A percentile compares a stretch with the other conserved stretches of the same genome.
Conservation (phyloP, 2,888 invertebrate genomes). For the Philhelius pedissequus region DNA sequence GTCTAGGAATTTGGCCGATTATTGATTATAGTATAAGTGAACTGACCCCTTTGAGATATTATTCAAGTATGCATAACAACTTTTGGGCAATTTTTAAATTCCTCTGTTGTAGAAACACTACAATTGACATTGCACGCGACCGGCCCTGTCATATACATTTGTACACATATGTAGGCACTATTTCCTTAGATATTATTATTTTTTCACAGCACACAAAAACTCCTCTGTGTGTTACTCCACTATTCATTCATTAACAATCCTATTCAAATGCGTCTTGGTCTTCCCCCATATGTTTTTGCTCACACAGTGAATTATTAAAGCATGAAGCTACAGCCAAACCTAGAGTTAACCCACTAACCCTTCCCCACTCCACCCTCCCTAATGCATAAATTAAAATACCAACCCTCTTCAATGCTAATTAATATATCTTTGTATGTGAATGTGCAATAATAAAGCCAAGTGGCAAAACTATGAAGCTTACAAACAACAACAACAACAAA, state of each 20-base stretch:
- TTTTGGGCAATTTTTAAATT: too few relatives aligned
- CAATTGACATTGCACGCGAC: too few relatives aligned
- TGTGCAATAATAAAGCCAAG: neutral
- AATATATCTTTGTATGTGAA: neutral
- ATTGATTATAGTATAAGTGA: too few relatives aligned
- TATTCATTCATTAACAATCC: neutral
- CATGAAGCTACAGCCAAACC: slow-evolving; percentile 8
- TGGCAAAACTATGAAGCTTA: neutral
- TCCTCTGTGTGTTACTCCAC: neutral
- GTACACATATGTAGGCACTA: too few relatives aligned
- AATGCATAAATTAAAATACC: neutral
- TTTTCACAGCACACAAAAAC: neutral
- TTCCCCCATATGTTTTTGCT: slow-evolving; percentile 23
- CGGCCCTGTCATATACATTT: neutral
- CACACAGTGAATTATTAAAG: slow-evolving; percentile 37
- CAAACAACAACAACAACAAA: neutral
- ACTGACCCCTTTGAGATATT: too few relatives aligned
- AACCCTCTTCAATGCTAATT: neutral
- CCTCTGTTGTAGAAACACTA: too few relatives aligned
- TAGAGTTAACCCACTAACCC: neutral
- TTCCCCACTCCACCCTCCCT: neutral
- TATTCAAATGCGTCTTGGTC: neutral
- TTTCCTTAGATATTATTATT: neutral
- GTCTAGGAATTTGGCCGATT: too few relatives aligned
- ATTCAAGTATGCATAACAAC: too few relatives aligned